Base-by-base conservation (phyloP, 2,888 invertebrate species). In the Acanthosepion lycidas region DNA sequence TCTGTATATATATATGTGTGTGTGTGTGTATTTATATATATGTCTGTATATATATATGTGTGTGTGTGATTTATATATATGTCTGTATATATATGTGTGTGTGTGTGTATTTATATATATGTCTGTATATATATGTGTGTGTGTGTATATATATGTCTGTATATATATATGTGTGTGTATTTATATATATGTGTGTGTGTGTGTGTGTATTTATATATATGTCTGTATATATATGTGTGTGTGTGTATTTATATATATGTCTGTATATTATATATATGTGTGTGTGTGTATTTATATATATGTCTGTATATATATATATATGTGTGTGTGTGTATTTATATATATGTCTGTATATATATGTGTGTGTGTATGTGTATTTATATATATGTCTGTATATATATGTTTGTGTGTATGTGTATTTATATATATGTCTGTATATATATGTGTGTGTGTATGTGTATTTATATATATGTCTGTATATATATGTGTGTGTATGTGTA, bases 371-470 rank as follows among this genome's bases (percentile, higher is more conserved):
- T 6, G 1, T 6, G 0, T 12, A 3, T 28, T 28, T 28, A 28
- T 6, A 28, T 28, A 28, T 28, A 64, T 28, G 0, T 64, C 28
- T 64, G 0, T 23, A 64, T 6, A 26, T 28, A 28, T 64, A 26
- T 64, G 0, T 6, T 2, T 28, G 28, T 64, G 1, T 64, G 0
- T 28, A 15, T 55, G 1, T 55, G 0, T 18, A 55, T 12, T 23
- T 42, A 42, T 42, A 42, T 42, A 42, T 42, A 42, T 42, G 2
- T 42, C 1, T 42, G 2, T 42, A 42, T 42, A 42, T 42, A 42
- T 42, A 42, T 42, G 2, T 42, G n/a, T n/a, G n/a, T n/a, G n/a
- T n/a, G n/a, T 28, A 3, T 6, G 1, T 6, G 0, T 12, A 3
- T 28, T 28, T 28, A 28, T 6, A 28, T 28, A 28, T 28, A 64